Percentiles rank a stretch among this genome's conserved stretches.
These are phyloP conservation scores for Cartodere bifasciata DNA, from an alignment of 2,888 invertebrate genomes.

Conservation along the genomic window DNA sequence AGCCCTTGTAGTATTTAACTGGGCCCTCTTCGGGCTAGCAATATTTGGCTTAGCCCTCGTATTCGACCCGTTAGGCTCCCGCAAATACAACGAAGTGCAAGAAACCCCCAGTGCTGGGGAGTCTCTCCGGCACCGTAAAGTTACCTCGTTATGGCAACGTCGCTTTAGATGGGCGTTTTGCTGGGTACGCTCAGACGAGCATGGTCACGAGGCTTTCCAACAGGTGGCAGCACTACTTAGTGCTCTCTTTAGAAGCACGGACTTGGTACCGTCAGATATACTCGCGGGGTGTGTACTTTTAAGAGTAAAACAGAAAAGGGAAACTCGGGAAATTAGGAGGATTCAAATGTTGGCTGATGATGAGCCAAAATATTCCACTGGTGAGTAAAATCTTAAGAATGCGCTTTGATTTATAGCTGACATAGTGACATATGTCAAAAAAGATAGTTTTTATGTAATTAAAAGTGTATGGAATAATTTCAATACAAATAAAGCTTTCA, in stretches of 20 bases:
- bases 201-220: conserved; percentile 65
- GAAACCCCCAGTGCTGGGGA: conserved; percentile 47
- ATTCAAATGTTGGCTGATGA: conserved; percentile 50
- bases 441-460: no score
- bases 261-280: conserved; percentile 79
- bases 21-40: conserved; percentile 63
- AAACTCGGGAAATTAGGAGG: conserved; percentile 56
- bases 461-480: no score
- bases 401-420: no score
- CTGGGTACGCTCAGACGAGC: conserved; percentile 56
- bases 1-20: conserved; percentile 69
- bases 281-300: conserved; percentile 79
- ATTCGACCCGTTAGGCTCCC: conserved; percentile 70
- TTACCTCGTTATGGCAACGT: conserved; percentile 60
- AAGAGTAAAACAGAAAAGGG: conserved; percentile 60
- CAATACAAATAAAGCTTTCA: no score
- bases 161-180: conserved; percentile 66
- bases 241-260: conserved; percentile 69
- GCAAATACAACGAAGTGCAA: conserved; percentile 46
- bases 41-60: conserved; percentile 64
- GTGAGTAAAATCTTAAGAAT: no score
- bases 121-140: conserved; percentile 53
- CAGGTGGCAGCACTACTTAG: conserved; percentile 68
- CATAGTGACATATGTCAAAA: no score
- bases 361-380: conserved; percentile 53